phyloP scores from a whole-genome alignment of 2,797 vertebrate species.

The Labeo calbasu region DNA sequence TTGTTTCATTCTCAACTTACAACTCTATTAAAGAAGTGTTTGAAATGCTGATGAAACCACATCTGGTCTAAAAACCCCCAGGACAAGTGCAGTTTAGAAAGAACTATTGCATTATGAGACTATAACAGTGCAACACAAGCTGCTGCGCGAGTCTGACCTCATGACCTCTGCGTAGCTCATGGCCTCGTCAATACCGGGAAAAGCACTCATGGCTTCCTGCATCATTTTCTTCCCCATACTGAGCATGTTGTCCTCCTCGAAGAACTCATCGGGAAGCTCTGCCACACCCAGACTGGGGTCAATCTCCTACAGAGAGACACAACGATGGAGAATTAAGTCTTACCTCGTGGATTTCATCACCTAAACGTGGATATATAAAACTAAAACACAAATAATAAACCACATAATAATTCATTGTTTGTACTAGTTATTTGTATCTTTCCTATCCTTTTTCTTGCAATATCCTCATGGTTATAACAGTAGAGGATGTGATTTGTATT shows the following conservation, averaged over 20 bases:
- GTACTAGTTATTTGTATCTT: not conserved
- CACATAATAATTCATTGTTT: too few species aligned
- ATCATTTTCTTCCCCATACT: conserved; percentile 99
- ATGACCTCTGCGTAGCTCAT: conserved; percentile 97
- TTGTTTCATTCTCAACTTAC: not conserved
- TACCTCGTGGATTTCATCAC: not conserved
- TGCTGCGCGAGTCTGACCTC: conserved; percentile 75
- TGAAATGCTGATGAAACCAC: conserved; percentile 7
- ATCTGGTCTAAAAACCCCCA: not conserved
- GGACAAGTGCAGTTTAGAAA: not conserved
- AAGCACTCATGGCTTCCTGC: conserved; percentile 97
- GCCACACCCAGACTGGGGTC: conserved; percentile 93
- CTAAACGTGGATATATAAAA: not conserved
- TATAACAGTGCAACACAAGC: not conserved
- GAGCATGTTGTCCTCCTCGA: conserved; percentile 96
- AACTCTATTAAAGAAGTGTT: not conserved
- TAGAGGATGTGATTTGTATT: not conserved
- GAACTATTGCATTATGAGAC: not conserved
- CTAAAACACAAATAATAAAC: not conserved
- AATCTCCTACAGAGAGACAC: conserved; percentile 83
- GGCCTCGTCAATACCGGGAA: conserved; percentile 92
- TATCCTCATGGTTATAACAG: not conserved
- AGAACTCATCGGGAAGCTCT: conserved; percentile 94
- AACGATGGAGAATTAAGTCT: not conserved
- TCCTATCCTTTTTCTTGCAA: not conserved